Percentiles rank a stretch among this genome's conserved stretches.
Evolutionary conservation across 2,888 invertebrate species (phyloP).

Genomic region (Amphimallon solstitiale): DNA sequence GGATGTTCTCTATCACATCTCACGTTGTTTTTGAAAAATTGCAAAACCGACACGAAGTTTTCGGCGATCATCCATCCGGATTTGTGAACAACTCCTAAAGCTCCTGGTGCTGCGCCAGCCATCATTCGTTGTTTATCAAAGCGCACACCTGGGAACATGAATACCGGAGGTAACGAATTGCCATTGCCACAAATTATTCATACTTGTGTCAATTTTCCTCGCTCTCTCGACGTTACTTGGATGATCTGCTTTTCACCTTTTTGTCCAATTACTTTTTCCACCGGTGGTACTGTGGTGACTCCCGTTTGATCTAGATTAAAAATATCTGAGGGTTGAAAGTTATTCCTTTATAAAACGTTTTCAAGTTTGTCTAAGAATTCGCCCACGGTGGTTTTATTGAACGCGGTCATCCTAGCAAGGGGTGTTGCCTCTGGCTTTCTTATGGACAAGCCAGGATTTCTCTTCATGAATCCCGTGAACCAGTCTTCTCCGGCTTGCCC

Average conservation of each 20-base stretch:
- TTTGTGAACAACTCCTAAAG: no score
- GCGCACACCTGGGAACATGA: no score
- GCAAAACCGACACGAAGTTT: no score
- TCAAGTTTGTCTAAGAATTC: neutral
- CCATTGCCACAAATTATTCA: no score
- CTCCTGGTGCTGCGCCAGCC: no score
- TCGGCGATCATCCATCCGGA: no score
- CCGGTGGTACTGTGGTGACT: constrained; percentile 8
- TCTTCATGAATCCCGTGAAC: neutral
- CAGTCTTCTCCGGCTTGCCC: neutral
- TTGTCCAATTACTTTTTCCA: neutral
- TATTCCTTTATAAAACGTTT: neutral
- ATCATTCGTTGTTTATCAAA: no score
- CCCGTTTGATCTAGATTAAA: constrained; percentile 6
- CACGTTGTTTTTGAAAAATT: no score
- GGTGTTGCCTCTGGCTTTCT: neutral
- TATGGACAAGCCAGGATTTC: neutral
- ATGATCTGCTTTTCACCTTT: constrained; percentile 5
- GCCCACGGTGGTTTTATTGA: neutral
- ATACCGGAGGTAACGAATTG: no score
- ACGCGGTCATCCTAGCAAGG: neutral
- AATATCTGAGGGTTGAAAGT: neutral
- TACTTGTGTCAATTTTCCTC: no score
- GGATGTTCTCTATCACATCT: no score
- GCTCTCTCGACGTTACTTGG: neutral